These are phyloP conservation scores for Prosopocoilus inquinatus DNA, from an alignment of 2,888 invertebrate genomes.

Conservation along the genomic window DNA sequence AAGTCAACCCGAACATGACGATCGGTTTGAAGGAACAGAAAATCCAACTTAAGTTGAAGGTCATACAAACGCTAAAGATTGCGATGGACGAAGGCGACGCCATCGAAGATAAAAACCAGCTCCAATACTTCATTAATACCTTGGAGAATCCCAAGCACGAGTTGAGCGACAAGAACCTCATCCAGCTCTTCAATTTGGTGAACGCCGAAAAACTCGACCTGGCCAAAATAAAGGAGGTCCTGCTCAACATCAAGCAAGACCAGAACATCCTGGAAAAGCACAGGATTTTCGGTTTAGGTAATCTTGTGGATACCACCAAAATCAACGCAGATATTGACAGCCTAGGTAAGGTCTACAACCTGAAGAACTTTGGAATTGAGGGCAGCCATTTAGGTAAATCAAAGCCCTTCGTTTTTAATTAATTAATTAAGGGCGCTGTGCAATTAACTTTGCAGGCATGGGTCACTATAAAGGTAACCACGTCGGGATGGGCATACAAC, in stretches of 20 bases:
- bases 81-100: slow-evolving; percentile 29
- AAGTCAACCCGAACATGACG: slow-evolving; percentile 11
- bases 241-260: slow-evolving; percentile 39
- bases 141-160: slow-evolving; percentile 39
- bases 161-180: slow-evolving; percentile 40
- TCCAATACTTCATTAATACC: slow-evolving; percentile 36
- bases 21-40: slow-evolving; percentile 29
- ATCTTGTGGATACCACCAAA: slow-evolving; percentile 11
- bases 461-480: slow-evolving; percentile 37
- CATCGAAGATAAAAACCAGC: slow-evolving; percentile 27
- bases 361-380: slow-evolving; percentile 40
- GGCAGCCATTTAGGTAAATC: slow-evolving; percentile 32
- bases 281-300: slow-evolving; percentile 34
- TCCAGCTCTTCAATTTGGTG: slow-evolving; percentile 45
- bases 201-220: slow-evolving; percentile 44
- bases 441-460: slow-evolving; percentile 18
- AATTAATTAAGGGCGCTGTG: not conserved
- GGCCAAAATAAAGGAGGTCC: slow-evolving; percentile 38
- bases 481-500: slow-evolving; percentile 39
- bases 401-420: not conserved
- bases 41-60: slow-evolving; percentile 34
- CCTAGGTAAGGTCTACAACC: slow-evolving; percentile 22
- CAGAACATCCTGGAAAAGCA: slow-evolving; percentile 35
- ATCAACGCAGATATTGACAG: slow-evolving; percentile 25
- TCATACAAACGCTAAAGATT: slow-evolving; percentile 35